These are phyloP conservation scores for Talpa occidentalis DNA, from an alignment of 2,113 vertebrate species.

Conservation along the genomic window DNA sequence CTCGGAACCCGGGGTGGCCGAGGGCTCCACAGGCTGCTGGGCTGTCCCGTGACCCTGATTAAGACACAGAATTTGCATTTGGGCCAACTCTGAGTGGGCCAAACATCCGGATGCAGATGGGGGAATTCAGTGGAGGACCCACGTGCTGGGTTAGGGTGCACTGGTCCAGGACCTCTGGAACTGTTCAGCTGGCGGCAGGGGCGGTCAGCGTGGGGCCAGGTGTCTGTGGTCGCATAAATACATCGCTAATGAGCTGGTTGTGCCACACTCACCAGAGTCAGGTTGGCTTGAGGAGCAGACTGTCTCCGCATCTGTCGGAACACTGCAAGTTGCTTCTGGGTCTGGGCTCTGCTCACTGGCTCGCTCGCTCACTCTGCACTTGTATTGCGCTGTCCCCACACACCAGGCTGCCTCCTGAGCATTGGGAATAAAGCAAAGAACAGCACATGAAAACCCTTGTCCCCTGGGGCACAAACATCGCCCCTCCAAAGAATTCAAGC, in stretches of 20 bases:
- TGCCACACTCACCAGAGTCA: background rate
- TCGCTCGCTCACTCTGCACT: background rate
- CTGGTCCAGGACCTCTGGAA: background rate
- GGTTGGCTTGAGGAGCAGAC: background rate
- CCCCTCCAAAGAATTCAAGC: background rate
- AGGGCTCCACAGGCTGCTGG: background rate
- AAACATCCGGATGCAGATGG: slow-evolving; percentile 15
- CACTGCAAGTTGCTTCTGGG: background rate
- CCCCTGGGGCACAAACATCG: fast-evolving
- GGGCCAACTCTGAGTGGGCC: background rate
- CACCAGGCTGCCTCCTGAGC: background rate
- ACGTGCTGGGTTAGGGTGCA: background rate
- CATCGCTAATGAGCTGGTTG: slow-evolving; percentile 53
- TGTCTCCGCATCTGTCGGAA: background rate
- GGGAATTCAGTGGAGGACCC: background rate
- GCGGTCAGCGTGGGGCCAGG: background rate
- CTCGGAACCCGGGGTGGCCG: fast-evolving
- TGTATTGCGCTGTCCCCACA: background rate
- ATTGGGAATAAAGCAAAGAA: background rate
- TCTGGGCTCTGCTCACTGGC: too few species aligned
- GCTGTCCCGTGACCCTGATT: fast-evolving
- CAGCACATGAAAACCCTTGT: background rate
- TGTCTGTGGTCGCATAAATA: slow-evolving; percentile 52
- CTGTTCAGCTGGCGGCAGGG: background rate
- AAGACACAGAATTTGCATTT: background rate